These are phyloP conservation scores for Nestor notabilis DNA, from an alignment of 2,113 vertebrate genomes.

Conservation along the genomic window DNA sequence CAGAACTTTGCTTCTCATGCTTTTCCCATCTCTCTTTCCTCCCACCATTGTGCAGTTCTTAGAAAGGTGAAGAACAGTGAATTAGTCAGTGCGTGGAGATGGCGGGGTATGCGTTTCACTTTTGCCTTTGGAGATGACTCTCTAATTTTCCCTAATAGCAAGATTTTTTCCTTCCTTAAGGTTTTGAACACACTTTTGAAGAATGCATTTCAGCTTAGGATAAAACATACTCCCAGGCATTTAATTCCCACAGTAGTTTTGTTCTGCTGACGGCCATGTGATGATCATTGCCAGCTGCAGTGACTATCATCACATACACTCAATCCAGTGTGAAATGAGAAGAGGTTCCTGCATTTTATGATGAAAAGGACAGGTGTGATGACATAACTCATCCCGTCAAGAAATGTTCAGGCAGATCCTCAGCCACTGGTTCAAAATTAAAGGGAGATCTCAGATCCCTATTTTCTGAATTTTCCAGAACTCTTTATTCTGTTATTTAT, in stretches of 20 bases:
- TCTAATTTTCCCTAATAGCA: not conserved
- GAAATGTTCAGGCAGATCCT: not conserved
- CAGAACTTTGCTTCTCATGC: not conserved
- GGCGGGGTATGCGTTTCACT: not conserved
- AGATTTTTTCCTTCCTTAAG: not conserved
- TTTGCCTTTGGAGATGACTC: not conserved
- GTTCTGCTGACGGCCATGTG: accelerated
- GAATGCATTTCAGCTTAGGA: not conserved
- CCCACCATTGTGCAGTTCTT: not conserved
- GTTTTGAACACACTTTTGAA: not conserved
- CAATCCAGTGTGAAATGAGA: not conserved
- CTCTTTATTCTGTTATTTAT: not conserved
- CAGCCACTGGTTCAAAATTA: not conserved
- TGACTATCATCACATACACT: too few species aligned
- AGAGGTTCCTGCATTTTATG: not conserved
- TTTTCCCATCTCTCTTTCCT: not conserved
- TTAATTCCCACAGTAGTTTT: not conserved
- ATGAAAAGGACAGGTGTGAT: not conserved
- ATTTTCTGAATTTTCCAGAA: not conserved
- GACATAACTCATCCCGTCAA: not conserved
- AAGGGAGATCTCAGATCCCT: not conserved
- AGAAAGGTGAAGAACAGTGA: not conserved
- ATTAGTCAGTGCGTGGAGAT: not conserved
- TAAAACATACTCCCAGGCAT: not conserved
- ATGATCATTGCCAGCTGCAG: not conserved